phyloP scores from a whole-genome alignment of 2,113 vertebrate genomes.

The Lepisosteus oculatus region DNA sequence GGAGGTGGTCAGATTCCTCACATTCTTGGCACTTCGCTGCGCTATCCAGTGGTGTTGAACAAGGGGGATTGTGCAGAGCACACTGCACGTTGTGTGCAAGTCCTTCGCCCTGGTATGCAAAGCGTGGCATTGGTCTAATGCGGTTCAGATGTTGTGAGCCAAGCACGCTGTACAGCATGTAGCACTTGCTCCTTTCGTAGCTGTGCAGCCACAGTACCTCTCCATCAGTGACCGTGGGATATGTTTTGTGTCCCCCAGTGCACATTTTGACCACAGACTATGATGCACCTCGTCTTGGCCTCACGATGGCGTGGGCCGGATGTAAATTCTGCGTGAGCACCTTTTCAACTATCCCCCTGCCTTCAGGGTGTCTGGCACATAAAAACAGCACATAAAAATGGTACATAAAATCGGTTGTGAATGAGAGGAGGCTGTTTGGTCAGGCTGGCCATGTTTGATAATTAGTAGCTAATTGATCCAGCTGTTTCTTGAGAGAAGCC shows the following conservation, averaged over 20 bases:
- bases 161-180: background rate
- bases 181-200: too few relatives aligned
- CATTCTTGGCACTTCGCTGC: conserved; percentile 50
- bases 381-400: too few relatives aligned
- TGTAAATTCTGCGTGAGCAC: conserved; percentile 4
- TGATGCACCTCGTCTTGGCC: conserved; percentile 44
- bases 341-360: too few relatives aligned
- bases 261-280: conserved; percentile 18
- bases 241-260: background rate
- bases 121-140: conserved; percentile 41
- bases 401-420: too few relatives aligned
- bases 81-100: conserved; percentile 32
- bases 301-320: conserved; percentile 31
- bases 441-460: too few relatives aligned
- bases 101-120: conserved; percentile 12
- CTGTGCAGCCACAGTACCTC: conserved; percentile 35
- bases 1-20: conserved; percentile 43
- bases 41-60: conserved; percentile 52
- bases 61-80: conserved; percentile 39
- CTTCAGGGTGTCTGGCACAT: too few relatives aligned
- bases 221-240: background rate
- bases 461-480: too few relatives aligned
- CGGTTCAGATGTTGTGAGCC: conserved; percentile 46
- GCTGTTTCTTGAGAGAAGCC: too few relatives aligned
- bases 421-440: too few relatives aligned